Base-by-base conservation (phyloP, 2,113 vertebrate species). In the Nothocercus julius region DNA sequence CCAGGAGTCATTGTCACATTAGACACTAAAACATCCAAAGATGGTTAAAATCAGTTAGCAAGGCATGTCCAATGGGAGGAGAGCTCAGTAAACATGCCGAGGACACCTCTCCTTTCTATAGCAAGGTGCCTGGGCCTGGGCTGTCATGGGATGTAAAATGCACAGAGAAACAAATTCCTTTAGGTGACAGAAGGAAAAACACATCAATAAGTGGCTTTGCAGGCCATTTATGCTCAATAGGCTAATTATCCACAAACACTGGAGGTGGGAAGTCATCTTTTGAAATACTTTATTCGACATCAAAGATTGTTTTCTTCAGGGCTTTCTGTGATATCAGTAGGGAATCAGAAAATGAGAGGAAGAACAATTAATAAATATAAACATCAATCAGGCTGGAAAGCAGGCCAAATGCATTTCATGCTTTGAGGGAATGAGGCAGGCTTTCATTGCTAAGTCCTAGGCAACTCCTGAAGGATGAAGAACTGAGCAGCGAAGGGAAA, bases 291-390 rank as follows among this genome's bases (percentile, higher is more conserved):
- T 93, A 72, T 70, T 95, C 76, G 82, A 76, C 87, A 90, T 95
- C 95, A 97, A 95, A 96, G 82, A n/a, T 45, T 89, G 64, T 64
- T 90, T 96, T 93, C 85, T 77, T 92, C 64, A 68, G 90, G 77
- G 81, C 70, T 95, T 94, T 93, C 95, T 95, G 67, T 95, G 91
- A 85, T 93, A 90, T 76, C 92, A 84, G 92, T 85, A 42, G 94
- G 92, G 95, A 97, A 96, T 86, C 87, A 73, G 95, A 92, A 96
- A 97, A 96, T 82, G 88, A 96, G 91, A 91, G 54, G 59, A 34
- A 92, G 93, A 96, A 97, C 83, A 94, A 95, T 97, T 96, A 96
- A 93, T 96, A 88, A 68, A 95, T 94, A 87, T 84, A 93, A 91
- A 97, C 92, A 95, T 96, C 93, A 93, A 86, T 95, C 49, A 86